Evolutionary conservation across 2,888 invertebrate species (phyloP), one percentile per base, ranked within the genome.

Genomic region (Sceliomorpha sp.): DNA sequence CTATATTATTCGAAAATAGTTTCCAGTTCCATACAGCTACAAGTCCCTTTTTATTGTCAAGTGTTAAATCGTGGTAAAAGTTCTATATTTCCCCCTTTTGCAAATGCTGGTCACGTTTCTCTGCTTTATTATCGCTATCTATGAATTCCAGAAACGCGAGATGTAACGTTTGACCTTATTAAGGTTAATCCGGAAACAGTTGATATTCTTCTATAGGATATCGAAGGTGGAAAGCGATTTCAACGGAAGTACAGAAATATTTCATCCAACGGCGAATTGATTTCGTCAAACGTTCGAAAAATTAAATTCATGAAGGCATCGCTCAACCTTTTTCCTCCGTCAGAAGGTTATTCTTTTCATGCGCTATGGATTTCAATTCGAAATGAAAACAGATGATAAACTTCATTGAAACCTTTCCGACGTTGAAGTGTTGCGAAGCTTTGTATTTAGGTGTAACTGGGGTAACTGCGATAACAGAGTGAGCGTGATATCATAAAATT

Each of bases 141-240:
- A 59, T 47, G 66, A 58, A 56, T 64, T 55, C 40, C 27, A 24
- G 26, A 45, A 39, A 51, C 45, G 12, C 26, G 10, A 39, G 13
- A n/a, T 42, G 59, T 59, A 48, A 53, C 47, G 29, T 36, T 67
- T 53, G 31, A 36, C 34, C 45, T 58, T 45, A 66, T 66, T 51
- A 58, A 45, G 42, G 34, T 36, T 40, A 44, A 63, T 44, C 29
- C 24, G 8, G 9, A 10, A 27, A 17, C 10, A 39, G 32, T 48
- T 34, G 55, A 42, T 42, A 27, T 17, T 27, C 32, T 59, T 32
- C 27, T 26, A 34, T 48, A 7, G 17, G 27, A 32, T 34, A 34
- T 47, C 15, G 34, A 24, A 26, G 36, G 27, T 17, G n/a, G 10
- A 45, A 62, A 37, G 51, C 31, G 44, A 62, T 53, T 47, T 51